Evolutionary conservation across 2,113 vertebrate genomes (phyloP).

Genomic region (Ceuthmochares aereus): DNA sequence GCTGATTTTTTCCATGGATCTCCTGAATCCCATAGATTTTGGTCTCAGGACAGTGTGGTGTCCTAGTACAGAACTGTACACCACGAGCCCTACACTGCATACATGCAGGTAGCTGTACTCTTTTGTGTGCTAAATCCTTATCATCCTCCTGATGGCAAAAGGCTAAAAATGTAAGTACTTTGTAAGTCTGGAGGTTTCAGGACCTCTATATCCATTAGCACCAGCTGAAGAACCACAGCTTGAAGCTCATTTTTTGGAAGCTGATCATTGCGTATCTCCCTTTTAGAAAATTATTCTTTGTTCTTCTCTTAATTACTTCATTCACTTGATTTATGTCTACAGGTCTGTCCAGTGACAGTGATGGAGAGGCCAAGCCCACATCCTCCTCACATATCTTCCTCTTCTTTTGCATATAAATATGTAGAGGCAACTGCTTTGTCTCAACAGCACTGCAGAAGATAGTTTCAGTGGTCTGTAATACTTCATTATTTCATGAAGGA

Average conservation of each 20-base stretch:
- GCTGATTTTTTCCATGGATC: neutral
- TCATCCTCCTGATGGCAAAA: neutral
- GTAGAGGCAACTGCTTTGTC: neutral
- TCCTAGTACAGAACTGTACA: neutral
- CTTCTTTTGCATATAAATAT: neutral
- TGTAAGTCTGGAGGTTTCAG: neutral
- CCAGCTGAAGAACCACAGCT: neutral
- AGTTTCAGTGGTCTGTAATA: neutral
- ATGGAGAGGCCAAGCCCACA: neutral
- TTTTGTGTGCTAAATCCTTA: neutral
- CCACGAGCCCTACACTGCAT: neutral
- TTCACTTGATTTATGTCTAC: neutral
- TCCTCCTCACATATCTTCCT: neutral
- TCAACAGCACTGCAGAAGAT: neutral
- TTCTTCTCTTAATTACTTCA: constrained; percentile 4
- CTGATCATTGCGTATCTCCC: neutral
- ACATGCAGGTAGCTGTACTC: neutral
- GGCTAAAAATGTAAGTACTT: neutral
- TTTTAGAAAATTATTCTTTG: neutral
- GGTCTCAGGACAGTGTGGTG: neutral
- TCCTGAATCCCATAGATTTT: neutral
- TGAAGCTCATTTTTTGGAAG: neutral
- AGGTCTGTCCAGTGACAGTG: neutral
- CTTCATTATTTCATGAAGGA: neutral
- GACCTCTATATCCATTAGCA: neutral